Percentiles rank a stretch among this genome's conserved stretches.
Conservation (phyloP, 2,888 invertebrate genomes). For the Drosophila helvetica region DNA sequence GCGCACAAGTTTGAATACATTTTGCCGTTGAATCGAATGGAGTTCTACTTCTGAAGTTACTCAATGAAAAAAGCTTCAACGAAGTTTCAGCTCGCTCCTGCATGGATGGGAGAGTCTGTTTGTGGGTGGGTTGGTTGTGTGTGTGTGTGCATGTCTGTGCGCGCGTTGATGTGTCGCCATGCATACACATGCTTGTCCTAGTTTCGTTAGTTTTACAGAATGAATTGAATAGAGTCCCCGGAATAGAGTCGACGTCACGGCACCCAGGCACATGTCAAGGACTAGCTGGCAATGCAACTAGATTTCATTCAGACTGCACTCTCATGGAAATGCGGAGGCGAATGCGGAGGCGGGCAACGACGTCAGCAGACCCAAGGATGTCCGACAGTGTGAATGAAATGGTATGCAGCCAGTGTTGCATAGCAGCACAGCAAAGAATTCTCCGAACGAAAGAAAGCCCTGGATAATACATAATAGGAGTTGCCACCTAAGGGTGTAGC, state of each 20-base stretch:
- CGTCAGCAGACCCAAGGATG: slow-evolving; percentile 71
- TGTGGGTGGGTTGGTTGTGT: slow-evolving; percentile 10
- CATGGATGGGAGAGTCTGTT: neutral
- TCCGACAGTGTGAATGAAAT: slow-evolving; percentile 62
- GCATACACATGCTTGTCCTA: slow-evolving; percentile 67
- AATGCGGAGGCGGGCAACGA: slow-evolving; percentile 23
- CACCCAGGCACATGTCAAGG: slow-evolving; percentile 62
- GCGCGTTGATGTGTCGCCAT: slow-evolving; percentile 8
- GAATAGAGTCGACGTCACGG: slow-evolving; percentile 62
- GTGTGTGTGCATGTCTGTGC: slow-evolving; percentile 2
- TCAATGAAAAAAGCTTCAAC: slow-evolving; percentile 74
- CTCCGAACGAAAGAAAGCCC: slow-evolving; percentile 12
- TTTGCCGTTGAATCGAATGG: slow-evolving; percentile 33
- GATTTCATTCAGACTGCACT: slow-evolving; percentile 43
- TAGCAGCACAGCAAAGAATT: neutral
- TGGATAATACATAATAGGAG: neutral
- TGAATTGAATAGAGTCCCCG: slow-evolving; percentile 47
- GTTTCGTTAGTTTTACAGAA: slow-evolving; percentile 71
- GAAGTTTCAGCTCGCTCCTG: slow-evolving; percentile 44
- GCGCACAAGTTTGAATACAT: slow-evolving; percentile 63
- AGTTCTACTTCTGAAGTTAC: slow-evolving; percentile 66
- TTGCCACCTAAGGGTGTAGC: neutral
- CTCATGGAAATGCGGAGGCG: slow-evolving; percentile 51
- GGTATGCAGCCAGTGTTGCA: slow-evolving; percentile 18
- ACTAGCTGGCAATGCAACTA: slow-evolving; percentile 47